phyloP scores from a whole-genome alignment of 2,113 vertebrate genomes.

The Natator depressus region DNA sequence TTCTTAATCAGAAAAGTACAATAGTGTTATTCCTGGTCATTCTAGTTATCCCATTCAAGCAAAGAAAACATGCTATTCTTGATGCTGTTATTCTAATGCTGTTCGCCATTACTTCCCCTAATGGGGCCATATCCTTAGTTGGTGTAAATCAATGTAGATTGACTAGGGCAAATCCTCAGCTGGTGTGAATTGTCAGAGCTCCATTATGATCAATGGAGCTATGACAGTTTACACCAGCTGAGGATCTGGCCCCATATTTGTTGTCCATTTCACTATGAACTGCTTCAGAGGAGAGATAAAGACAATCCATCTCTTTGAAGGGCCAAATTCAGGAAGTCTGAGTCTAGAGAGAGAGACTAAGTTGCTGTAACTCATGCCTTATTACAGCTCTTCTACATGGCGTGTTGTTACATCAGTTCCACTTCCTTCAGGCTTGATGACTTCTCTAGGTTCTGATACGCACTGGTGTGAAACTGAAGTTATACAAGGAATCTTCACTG shows the following conservation, averaged over 20 bases:
- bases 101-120: not conserved
- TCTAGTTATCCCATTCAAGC: not conserved
- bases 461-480: not conserved
- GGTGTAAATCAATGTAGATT: slow-evolving; percentile 15
- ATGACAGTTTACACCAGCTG: not conserved
- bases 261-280: not conserved
- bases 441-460: not conserved
- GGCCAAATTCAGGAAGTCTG: not conserved
- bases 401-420: not conserved
- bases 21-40: slow-evolving; percentile 21
- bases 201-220: not conserved
- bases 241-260: not conserved
- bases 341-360: not conserved
- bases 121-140: slow-evolving; percentile 27
- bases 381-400: not conserved
- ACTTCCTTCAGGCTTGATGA: not conserved
- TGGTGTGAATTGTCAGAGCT: not conserved
- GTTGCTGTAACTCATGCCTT: not conserved
- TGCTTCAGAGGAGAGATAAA: not conserved
- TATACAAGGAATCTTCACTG: not conserved
- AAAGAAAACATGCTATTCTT: not conserved
- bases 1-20: not conserved
- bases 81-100: not conserved
- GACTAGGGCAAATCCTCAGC: not conserved
- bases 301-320: not conserved